A percentile compares a stretch with the other conserved stretches of the same genome.
These are phyloP conservation scores for Rhingia rostrata DNA, from an alignment of 2,888 invertebrate genomes.

Conservation along the genomic window DNA sequence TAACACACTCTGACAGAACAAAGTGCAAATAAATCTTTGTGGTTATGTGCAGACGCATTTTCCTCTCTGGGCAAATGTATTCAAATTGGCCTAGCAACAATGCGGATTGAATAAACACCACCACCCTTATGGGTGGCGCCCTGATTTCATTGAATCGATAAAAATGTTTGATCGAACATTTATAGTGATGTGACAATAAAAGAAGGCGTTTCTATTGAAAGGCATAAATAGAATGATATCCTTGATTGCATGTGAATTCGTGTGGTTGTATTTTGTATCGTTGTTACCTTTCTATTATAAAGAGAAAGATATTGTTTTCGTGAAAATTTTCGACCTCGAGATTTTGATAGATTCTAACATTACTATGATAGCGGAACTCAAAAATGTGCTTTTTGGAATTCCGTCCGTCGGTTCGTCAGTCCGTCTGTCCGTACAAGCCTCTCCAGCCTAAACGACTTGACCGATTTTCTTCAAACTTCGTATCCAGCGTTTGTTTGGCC, in stretches of 20 bases:
- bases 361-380: too few species aligned
- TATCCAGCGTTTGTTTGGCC: too few species aligned
- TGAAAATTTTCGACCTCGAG: too few species aligned
- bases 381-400: too few species aligned
- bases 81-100: slow-evolving; percentile 32
- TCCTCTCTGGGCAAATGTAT: background rate
- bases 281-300: too few species aligned
- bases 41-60: background rate
- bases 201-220: background rate
- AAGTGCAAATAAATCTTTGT: background rate
- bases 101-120: slow-evolving; percentile 2
- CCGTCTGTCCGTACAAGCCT: too few species aligned
- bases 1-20: slow-evolving; percentile 33
- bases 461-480: too few species aligned
- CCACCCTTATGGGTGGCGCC: background rate
- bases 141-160: slow-evolving; percentile 34
- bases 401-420: too few species aligned
- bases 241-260: background rate
- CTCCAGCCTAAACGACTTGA: too few species aligned
- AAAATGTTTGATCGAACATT: slow-evolving; percentile 34
- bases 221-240: background rate
- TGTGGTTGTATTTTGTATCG: background rate
- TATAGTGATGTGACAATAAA: background rate
- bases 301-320: too few species aligned
- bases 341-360: too few species aligned